A percentile compares a stretch with the other conserved stretches of the same genome.
Conservation (phyloP, 2,797 vertebrate species). For the Morus bassanus region DNA sequence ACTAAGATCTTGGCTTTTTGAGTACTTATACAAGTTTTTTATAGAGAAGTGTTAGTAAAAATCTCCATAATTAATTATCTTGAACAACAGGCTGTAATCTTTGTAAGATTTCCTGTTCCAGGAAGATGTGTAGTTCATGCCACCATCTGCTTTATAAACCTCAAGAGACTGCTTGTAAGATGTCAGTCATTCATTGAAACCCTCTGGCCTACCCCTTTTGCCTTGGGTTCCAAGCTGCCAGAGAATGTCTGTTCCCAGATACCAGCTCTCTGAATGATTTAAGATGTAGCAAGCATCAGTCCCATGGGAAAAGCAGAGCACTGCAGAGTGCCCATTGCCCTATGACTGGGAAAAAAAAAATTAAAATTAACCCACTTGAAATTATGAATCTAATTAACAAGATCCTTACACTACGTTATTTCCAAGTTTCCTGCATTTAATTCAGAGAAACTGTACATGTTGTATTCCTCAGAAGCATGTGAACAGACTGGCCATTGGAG, state of each 20-base stretch:
- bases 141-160: not conserved
- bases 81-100: not conserved
- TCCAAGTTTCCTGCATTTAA: not conserved
- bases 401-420: not conserved
- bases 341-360: not conserved
- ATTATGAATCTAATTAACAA: not conserved
- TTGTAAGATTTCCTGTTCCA: not conserved
- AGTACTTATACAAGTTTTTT: not conserved
- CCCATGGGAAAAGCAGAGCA: not conserved
- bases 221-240: not conserved
- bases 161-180: not conserved
- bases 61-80: not conserved
- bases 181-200: not conserved
- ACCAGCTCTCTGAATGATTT: not conserved
- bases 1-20: not conserved
- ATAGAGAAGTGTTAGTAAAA: not conserved
- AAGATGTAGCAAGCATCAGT: not conserved
- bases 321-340: fast-evolving
- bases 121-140: not conserved
- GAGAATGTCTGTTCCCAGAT: not conserved
- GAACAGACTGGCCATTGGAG: not conserved
- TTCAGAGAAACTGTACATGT: not conserved
- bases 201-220: not conserved
- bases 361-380: not conserved
- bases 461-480: not conserved